Conservation (phyloP, 1,140 invertebrate species). For the Penaeus chinensis region DNA sequence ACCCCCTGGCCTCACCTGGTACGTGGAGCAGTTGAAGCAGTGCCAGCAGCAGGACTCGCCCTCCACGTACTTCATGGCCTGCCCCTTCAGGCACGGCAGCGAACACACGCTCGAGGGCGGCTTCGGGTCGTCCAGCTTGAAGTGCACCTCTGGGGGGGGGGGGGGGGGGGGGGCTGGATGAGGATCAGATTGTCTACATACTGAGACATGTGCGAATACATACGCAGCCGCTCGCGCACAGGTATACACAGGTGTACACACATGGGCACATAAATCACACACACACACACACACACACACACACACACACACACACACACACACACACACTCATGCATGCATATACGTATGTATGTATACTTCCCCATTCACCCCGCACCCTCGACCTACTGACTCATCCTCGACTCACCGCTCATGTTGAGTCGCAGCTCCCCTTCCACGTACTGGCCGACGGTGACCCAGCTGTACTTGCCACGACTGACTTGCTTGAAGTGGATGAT, state of each 20-base stretch:
- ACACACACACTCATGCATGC: too few relatives aligned
- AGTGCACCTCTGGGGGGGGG: slow-evolving; percentile 78
- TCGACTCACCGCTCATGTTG: slow-evolving; percentile 79
- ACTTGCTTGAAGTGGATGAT: slow-evolving; percentile 94
- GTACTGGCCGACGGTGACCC: slow-evolving; percentile 88
- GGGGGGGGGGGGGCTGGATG: too few relatives aligned
- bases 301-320: too few relatives aligned
- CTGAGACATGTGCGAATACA: too few relatives aligned
- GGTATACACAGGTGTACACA: too few relatives aligned
- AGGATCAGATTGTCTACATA: neutral
- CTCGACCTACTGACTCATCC: neutral
- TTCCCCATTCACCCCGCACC: neutral
- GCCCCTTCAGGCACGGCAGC: slow-evolving; percentile 84
- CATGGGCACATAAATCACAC: too few relatives aligned
- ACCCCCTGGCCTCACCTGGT: slow-evolving; percentile 77
- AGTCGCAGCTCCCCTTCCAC: slow-evolving; percentile 81
- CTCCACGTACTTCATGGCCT: slow-evolving; percentile 91
- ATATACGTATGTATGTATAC: too few relatives aligned
- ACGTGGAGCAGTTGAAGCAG: slow-evolving; percentile 92
- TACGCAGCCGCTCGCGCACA: too few relatives aligned
- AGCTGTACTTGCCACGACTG: slow-evolving; percentile 79
- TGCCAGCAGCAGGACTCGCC: slow-evolving; percentile 96
- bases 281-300: too few relatives aligned
- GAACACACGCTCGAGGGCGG: slow-evolving; percentile 82
- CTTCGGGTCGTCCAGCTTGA: slow-evolving; percentile 79